These are phyloP conservation scores for Halisarca cf. caerulea DNA, from an alignment of 37 sponge, comb jelly and placozoan genomes.

Conservation along the genomic window DNA sequence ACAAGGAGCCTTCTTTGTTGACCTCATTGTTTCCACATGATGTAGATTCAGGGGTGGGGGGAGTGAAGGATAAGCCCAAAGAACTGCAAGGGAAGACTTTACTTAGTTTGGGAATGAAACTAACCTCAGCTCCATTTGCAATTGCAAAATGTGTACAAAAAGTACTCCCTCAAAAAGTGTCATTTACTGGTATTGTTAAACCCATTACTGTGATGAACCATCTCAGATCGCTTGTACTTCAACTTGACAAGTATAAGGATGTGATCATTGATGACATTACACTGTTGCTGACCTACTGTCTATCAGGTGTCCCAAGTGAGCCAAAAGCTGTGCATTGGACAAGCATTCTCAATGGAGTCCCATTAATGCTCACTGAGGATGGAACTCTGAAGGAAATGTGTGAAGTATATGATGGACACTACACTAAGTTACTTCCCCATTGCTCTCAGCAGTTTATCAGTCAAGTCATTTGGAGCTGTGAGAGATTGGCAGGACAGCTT, in stretches of 20 bases:
- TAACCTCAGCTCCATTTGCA: not conserved
- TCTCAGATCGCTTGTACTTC: not conserved
- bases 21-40: too few species aligned
- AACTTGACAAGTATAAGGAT: not conserved
- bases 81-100: not conserved
- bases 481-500: not conserved
- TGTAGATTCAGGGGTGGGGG: too few species aligned
- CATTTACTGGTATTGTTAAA: not conserved
- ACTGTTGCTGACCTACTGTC: not conserved
- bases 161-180: too few species aligned
- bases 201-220: not conserved
- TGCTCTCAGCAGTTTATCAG: constrained; percentile 19
- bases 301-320: not conserved
- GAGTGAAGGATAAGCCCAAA: not conserved
- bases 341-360: constrained; percentile 8
- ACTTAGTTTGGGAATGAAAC: not conserved
- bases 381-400: constrained; percentile 7
- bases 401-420: constrained; percentile 14
- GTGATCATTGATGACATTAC: not conserved
- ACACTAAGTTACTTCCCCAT: constrained; percentile 38
- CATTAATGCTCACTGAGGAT: constrained; percentile 43
- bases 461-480: not conserved
- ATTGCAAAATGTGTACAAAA: not conserved
- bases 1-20: not conserved
- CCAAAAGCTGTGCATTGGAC: not conserved